phyloP scores from a whole-genome alignment of 2,797 vertebrate species.

The Sorex maritimensis region DNA sequence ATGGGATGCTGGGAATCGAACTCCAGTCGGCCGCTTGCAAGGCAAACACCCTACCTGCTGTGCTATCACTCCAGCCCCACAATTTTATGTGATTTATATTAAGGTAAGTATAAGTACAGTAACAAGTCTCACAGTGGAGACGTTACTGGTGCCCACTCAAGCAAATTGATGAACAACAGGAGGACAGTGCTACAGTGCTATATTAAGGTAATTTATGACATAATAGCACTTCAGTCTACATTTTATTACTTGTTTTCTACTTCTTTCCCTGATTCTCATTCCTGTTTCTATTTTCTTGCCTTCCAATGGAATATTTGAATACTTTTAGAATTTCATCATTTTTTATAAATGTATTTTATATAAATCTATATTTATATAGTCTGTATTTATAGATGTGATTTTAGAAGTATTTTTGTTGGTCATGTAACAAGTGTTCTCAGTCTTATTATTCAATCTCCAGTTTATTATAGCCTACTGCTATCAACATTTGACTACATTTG shows the following conservation, averaged over 20 bases:
- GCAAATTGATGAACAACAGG: no score
- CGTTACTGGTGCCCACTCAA: no score
- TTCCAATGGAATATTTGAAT: not conserved
- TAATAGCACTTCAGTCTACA: not conserved
- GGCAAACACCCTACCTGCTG: no score
- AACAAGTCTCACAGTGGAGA: no score
- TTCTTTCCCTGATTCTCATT: not conserved
- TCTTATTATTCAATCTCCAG: not conserved
- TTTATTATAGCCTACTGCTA: not conserved
- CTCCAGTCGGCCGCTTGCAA: no score
- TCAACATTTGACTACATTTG: not conserved
- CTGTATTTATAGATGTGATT: not conserved
- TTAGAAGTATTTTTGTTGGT: not conserved
- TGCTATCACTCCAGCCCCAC: no score
- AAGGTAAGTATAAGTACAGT: no score
- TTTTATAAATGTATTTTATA: no score
- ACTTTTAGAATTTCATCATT: not conserved
- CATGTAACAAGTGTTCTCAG: not conserved
- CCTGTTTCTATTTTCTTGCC: slow-evolving; percentile 28
- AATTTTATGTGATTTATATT: not conserved
- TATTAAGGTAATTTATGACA: not conserved
- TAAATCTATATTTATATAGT: no score
- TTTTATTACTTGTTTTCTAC: not conserved
- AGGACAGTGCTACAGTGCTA: no score
- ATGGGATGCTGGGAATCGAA: no score